Percentiles rank a stretch among this genome's conserved stretches.
phyloP scores from a whole-genome alignment of 2,888 invertebrate species.

The Chrysolina haemoptera region DNA sequence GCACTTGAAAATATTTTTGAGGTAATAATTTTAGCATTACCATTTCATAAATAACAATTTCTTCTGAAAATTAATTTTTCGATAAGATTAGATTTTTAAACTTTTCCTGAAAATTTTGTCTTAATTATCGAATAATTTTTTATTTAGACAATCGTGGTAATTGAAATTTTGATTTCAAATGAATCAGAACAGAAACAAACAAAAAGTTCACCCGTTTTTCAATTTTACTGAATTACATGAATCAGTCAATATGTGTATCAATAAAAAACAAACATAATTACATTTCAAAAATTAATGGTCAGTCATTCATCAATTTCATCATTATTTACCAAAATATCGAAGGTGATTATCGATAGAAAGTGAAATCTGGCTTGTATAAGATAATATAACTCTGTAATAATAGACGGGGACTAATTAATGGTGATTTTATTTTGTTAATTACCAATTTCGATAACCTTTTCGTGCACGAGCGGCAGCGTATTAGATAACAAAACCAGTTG shows the following conservation, averaged over 20 bases:
- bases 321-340: slow-evolving; percentile 33
- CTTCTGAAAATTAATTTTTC: too few species aligned
- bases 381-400: slow-evolving; percentile 27
- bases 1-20: too few species aligned
- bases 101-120: too few species aligned
- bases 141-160: too few species aligned
- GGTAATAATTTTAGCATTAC: too few species aligned
- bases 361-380: slow-evolving; percentile 25
- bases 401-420: slow-evolving; percentile 28
- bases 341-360: slow-evolving; percentile 27
- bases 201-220: too few species aligned
- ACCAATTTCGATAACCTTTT: slow-evolving; percentile 16
- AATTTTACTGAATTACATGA: too few species aligned
- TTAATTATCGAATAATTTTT: too few species aligned
- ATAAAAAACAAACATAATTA: slow-evolving; percentile 22
- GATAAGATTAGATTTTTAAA: too few species aligned
- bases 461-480: slow-evolving; percentile 5
- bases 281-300: slow-evolving; percentile 14
- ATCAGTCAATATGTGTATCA: background rate
- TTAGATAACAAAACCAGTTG: slow-evolving; percentile 10
- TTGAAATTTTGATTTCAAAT: too few species aligned
- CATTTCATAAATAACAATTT: too few species aligned
- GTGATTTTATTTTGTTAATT: slow-evolving; percentile 30
- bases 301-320: slow-evolving; percentile 28
- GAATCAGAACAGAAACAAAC: too few species aligned